Base-by-base conservation (phyloP, 2,888 invertebrate genomes). In the Blomia tropicalis region DNA sequence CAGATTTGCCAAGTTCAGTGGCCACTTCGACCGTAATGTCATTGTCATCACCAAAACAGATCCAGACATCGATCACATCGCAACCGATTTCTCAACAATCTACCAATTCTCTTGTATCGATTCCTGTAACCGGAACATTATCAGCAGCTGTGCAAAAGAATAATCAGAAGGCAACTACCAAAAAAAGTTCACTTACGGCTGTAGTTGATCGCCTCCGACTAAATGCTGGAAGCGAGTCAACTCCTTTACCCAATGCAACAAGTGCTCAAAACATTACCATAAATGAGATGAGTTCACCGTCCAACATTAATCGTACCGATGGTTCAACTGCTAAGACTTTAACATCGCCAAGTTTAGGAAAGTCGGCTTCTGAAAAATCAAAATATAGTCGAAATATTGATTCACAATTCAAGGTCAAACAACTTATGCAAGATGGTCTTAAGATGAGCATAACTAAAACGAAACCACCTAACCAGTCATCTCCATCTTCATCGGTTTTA, bases 11-110 rank as follows among this genome's bases (percentile, higher is more conserved):
- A 47, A 14, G 7, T 27, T 7, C 51, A 14, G 23, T 56, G 3
- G 36, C 43, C 14, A 23, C 23, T 22, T 32, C 56, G 5, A 22
- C n/a, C 84, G 83, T 66, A 86, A 87, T 22, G 86, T 90, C 17
- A 87, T 90, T 69, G 87, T 89, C 71, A 89, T 89, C 72, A 73
- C 90, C 25, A 85, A 85, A 72, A 64, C 58, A 5, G 59, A 59
- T 47, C 63, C 67, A 27, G 27, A 27, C 62, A 17, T 25, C 66
- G 2, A 54, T 64, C 36, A 63, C 64, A 59, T 62, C 66, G 23
- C 31, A 27, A 17, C 22, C 27, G n/a, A 63, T 62, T 43, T 41
- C 63, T 5, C 51, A 66, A n/a, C 29, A 62, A 5, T 65, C 66
- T 43, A 63, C 68, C n/a, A 43, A 62, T 17, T 65, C 66, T 2